Evolutionary conservation across 2,113 vertebrate genomes (phyloP).

Genomic region (Pelecanoides urinatrix): DNA sequence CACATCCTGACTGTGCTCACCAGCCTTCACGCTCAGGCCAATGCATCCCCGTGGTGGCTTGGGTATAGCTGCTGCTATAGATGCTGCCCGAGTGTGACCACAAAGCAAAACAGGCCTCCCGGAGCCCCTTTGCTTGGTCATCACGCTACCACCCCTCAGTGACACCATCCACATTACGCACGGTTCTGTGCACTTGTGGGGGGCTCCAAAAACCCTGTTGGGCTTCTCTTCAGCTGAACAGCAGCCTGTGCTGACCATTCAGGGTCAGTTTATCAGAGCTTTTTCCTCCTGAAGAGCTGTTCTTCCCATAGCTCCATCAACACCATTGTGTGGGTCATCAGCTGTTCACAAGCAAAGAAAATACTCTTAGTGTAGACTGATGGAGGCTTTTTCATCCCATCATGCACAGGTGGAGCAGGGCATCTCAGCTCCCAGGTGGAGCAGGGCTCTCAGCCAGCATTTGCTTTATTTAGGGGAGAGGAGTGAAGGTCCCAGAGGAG

Average conservation of each 20-base stretch:
- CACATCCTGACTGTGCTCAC: not conserved
- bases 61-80: not conserved
- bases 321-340: rapidly evolving
- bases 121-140: not conserved
- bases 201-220: not conserved
- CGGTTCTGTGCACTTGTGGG: not conserved
- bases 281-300: not conserved
- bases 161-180: not conserved
- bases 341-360: not conserved
- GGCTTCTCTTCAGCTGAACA: not conserved
- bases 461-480: not conserved
- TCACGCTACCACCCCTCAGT: not conserved
- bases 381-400: not conserved
- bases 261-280: not conserved
- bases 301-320: not conserved
- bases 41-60: not conserved
- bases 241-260: not conserved
- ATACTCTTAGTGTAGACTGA: not conserved
- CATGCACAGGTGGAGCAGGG: too few relatives aligned
- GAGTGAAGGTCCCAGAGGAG: not conserved
- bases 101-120: not conserved
- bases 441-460: not conserved
- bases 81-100: rapidly evolving
- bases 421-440: not conserved
- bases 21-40: not conserved